Evolutionary conservation across 2,888 invertebrate genomes (phyloP).

Genomic region (Aphrophora alni): DNA sequence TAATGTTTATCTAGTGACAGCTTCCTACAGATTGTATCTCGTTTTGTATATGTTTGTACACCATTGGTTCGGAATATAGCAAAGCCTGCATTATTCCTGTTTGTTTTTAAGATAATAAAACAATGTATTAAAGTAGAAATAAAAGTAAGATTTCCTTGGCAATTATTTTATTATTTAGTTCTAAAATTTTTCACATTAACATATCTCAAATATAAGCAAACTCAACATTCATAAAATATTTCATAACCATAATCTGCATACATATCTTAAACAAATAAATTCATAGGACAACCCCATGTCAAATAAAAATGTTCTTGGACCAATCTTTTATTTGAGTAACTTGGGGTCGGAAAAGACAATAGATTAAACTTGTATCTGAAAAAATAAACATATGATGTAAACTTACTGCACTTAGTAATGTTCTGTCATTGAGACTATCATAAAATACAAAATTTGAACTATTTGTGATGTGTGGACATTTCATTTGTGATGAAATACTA

Average conservation of each 20-base stretch:
- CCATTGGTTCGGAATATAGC: too few relatives aligned
- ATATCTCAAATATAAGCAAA: neutral
- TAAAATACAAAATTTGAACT: too few relatives aligned
- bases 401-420: too few relatives aligned
- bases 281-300: neutral
- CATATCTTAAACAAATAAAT: neutral
- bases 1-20: too few relatives aligned
- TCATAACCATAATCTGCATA: neutral
- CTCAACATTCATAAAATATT: neutral
- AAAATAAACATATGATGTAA: too few relatives aligned
- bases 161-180: neutral
- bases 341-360: neutral
- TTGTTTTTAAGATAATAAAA: too few relatives aligned
- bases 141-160: neutral
- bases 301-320: neutral
- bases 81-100: too few relatives aligned
- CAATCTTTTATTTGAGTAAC: neutral
- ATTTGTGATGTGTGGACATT: too few relatives aligned
- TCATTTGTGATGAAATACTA: too few relatives aligned
- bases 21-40: too few relatives aligned
- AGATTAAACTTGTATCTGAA: neutral
- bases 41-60: too few relatives aligned
- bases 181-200: slow-evolving; percentile 4
- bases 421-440: too few relatives aligned
- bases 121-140: neutral